Evolutionary conservation across 2,888 invertebrate genomes (phyloP).

Genomic region (Drosophila quinaria): DNA sequence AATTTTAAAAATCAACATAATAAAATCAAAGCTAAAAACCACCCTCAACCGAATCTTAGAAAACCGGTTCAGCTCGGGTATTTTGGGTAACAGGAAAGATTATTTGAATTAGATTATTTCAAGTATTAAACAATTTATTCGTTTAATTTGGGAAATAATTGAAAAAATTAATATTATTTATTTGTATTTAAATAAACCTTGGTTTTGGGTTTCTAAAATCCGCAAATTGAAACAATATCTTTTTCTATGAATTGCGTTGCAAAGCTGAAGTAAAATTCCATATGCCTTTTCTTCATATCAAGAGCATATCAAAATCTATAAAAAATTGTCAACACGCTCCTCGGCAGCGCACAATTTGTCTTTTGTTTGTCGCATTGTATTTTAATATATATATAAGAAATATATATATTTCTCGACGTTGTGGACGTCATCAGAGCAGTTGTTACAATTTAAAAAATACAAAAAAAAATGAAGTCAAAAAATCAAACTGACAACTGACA

Average conservation of each 20-base stretch:
- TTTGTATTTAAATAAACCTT: no score
- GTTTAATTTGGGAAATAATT: no score
- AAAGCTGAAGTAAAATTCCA: not conserved
- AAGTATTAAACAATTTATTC: no score
- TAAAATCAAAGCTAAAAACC: not conserved
- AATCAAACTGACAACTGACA: constrained; percentile 81
- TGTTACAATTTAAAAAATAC: constrained; percentile 67
- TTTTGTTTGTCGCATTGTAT: constrained; percentile 56
- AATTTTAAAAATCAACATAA: not conserved
- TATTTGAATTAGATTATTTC: no score
- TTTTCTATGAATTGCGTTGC: not conserved
- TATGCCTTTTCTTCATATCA: constrained; percentile 26
- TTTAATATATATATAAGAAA: constrained; percentile 40
- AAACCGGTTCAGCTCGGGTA: no score
- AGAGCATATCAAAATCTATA: constrained; percentile 47
- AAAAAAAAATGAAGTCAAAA: constrained; percentile 58
- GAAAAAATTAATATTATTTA: no score
- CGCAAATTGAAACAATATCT: no score
- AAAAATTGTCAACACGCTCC: constrained; percentile 69
- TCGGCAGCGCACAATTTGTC: constrained; percentile 59
- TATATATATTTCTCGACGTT: constrained; percentile 31
- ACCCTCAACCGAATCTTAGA: no score
- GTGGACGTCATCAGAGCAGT: constrained; percentile 58
- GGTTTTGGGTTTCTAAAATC: no score
- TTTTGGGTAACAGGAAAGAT: no score